Evolutionary conservation across 2,888 invertebrate genomes (phyloP).

Genomic region (Tryphoninae sp.): DNA sequence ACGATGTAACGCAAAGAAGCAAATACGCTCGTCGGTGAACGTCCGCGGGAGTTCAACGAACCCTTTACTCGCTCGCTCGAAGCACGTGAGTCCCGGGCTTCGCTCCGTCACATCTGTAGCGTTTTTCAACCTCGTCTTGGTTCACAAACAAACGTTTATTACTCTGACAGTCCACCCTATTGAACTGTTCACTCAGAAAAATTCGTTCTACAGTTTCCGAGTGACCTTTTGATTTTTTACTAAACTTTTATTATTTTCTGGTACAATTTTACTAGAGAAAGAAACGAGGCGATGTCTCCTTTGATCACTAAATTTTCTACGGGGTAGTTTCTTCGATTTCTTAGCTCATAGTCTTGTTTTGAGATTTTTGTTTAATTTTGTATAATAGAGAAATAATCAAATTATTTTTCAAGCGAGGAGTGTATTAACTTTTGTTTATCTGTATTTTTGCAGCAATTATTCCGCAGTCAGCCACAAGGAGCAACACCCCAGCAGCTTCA

Average conservation of each 20-base stretch:
- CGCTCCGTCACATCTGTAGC: slow-evolving; percentile 21
- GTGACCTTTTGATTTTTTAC: too few species aligned
- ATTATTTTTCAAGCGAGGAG: neutral
- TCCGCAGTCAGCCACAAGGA: slow-evolving; percentile 90
- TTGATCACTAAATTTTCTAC: neutral
- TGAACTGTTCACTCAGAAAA: neutral
- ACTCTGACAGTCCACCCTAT: neutral
- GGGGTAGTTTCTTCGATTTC: slow-evolving; percentile 1
- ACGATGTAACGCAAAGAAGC: slow-evolving; percentile 63
- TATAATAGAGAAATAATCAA: neutral
- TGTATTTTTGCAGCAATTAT: slow-evolving; percentile 88
- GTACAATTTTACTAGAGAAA: neutral
- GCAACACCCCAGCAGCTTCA: slow-evolving; percentile 85
- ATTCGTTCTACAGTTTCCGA: neutral
- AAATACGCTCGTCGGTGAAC: slow-evolving; percentile 75
- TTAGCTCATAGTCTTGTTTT: slow-evolving; percentile 9
- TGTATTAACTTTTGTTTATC: slow-evolving; percentile 25
- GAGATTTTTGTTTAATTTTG: neutral
- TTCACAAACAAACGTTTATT: slow-evolving; percentile 24
- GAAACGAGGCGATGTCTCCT: neutral
- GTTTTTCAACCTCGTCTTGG: slow-evolving; percentile 61
- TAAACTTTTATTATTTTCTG: neutral
- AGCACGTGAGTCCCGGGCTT: slow-evolving; percentile 62
- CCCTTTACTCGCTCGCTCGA: slow-evolving; percentile 54
- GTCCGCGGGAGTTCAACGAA: slow-evolving; percentile 79